Evolutionary conservation across 2,888 invertebrate genomes (phyloP).

Genomic region (Zonitis immaculata): DNA sequence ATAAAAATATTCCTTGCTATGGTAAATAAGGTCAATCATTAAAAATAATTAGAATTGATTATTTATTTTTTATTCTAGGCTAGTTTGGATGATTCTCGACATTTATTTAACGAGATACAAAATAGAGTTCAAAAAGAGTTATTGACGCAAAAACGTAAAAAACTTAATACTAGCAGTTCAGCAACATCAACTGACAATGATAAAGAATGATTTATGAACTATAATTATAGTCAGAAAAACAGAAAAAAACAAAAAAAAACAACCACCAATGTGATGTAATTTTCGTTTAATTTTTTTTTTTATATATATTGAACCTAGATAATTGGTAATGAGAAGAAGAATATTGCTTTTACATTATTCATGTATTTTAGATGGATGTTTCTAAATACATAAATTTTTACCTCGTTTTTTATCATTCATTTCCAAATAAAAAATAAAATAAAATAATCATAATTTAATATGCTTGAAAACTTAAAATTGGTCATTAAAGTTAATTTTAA

Average conservation of each 20-base stretch:
- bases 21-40: constrained; percentile 59
- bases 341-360: not conserved
- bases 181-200: not conserved
- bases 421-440: too few species aligned
- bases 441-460: too few species aligned
- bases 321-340: too few species aligned
- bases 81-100: constrained; percentile 65
- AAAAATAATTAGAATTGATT: constrained; percentile 2
- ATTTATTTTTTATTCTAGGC: constrained; percentile 48
- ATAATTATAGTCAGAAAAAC: not conserved
- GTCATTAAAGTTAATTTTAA: too few species aligned
- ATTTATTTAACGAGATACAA: constrained; percentile 59
- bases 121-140: constrained; percentile 53
- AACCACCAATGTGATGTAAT: not conserved
- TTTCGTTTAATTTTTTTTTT: not conserved
- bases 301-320: not conserved
- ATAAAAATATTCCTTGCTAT: constrained; percentile 83
- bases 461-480: too few species aligned
- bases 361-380: not conserved
- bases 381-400: not conserved
- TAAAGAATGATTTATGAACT: not conserved
- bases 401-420: not conserved
- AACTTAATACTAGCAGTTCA: constrained; percentile 13
- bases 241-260: too few species aligned
- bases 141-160: constrained; percentile 37